Percentiles rank a stretch among this genome's conserved stretches.
Evolutionary conservation across 2,797 vertebrate genomes (phyloP).

Genomic region (Ptychadena robeensis): DNA sequence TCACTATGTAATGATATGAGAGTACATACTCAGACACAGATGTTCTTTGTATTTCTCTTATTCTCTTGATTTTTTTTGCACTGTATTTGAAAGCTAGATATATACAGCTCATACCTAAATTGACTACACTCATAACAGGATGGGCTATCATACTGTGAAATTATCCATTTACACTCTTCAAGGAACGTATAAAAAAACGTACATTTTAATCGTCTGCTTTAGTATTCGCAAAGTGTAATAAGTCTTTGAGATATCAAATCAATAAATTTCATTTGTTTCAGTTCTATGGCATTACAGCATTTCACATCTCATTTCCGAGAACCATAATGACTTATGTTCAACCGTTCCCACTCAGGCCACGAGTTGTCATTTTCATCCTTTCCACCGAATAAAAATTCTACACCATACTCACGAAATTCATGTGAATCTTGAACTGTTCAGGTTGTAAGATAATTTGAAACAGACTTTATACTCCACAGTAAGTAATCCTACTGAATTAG

Average conservation of each 20-base stretch:
- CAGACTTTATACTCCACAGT: constrained; percentile 56
- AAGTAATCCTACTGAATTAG: constrained; percentile 61
- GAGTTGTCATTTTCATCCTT: constrained; percentile 56
- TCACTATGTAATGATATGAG: constrained; percentile 46
- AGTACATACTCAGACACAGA: constrained; percentile 41
- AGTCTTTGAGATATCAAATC: constrained; percentile 65
- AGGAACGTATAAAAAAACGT: constrained; percentile 46
- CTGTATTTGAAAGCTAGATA: neutral
- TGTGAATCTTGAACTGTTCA: constrained; percentile 55
- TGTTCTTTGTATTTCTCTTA: constrained; percentile 23
- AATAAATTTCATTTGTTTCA: constrained; percentile 64
- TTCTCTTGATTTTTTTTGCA: constrained; percentile 23
- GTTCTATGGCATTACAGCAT: constrained; percentile 48
- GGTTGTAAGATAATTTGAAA: constrained; percentile 58
- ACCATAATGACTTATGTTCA: constrained; percentile 59
- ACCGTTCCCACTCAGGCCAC: constrained; percentile 51
- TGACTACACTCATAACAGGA: neutral
- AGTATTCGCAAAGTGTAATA: constrained; percentile 56
- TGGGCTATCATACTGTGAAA: constrained; percentile 26
- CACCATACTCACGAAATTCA: constrained; percentile 39
- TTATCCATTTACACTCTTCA: constrained; percentile 12
- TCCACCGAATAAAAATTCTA: constrained; percentile 52
- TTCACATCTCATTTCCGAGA: constrained; percentile 63
- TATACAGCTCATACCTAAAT: constrained; percentile 30
- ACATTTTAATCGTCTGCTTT: neutral